phyloP scores from a whole-genome alignment of 2,113 vertebrate genomes.

The Gnathonemus echidnorhynchus region DNA sequence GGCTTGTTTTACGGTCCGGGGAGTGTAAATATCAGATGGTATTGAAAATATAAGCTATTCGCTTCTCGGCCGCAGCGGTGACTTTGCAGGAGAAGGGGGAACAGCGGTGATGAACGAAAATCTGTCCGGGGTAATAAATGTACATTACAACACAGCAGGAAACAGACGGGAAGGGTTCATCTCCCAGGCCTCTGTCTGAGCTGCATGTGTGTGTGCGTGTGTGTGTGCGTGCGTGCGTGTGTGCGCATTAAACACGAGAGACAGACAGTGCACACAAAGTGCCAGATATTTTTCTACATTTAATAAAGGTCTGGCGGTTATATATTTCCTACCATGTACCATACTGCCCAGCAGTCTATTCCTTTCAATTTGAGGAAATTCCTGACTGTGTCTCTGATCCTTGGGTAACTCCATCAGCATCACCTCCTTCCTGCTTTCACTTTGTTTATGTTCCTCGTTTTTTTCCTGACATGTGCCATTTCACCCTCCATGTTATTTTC shows the following conservation, averaged over 20 bases:
- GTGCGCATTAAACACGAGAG: not conserved
- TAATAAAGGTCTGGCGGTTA: constrained; percentile 2
- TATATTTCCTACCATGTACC: constrained; percentile 1
- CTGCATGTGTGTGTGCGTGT: not conserved
- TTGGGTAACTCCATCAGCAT: not conserved
- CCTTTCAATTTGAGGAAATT: not conserved
- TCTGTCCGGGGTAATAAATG: not conserved
- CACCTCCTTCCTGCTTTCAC: not conserved
- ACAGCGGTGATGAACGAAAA: not conserved
- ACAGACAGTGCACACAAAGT: not conserved
- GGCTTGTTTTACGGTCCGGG: constrained; percentile 17
- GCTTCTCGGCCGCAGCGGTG: not conserved
- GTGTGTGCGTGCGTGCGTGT: not conserved
- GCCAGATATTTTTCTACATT: constrained; percentile 8
- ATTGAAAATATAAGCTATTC: not conserved
- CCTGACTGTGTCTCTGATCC: not conserved
- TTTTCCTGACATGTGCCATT: not conserved
- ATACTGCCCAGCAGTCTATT: not conserved
- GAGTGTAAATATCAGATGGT: constrained; percentile 31
- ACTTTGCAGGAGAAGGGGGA: not conserved
- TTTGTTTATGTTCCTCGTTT: not conserved
- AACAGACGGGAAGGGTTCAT: not conserved
- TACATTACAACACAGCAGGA: not conserved
- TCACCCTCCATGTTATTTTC: not conserved
- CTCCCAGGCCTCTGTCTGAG: constrained; percentile 1